These are phyloP conservation scores for Dromius quadrimaculatus DNA, from an alignment of 2,888 invertebrate species.

Conservation along the genomic window DNA sequence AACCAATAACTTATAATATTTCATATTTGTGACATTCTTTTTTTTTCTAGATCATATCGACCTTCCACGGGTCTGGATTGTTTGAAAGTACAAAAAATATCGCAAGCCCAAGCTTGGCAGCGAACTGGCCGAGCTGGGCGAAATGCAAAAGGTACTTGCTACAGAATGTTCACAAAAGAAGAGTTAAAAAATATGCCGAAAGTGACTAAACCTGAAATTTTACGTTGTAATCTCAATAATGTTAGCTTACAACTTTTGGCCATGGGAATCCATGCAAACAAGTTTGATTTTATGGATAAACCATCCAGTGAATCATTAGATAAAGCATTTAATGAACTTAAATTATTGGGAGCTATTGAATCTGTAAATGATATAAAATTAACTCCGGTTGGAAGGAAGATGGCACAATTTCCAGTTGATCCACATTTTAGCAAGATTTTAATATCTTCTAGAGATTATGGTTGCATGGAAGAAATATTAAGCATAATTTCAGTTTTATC, in stretches of 20 bases:
- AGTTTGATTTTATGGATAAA: conserved; percentile 92
- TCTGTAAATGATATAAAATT: conserved; percentile 72
- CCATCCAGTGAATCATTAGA: conserved; percentile 81
- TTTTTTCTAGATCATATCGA: conserved; percentile 76
- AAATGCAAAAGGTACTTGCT: conserved; percentile 86
- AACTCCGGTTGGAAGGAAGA: conserved; percentile 83
- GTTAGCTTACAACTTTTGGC: conserved; percentile 87
- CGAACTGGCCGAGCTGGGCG: conserved; percentile 93
- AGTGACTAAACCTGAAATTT: conserved; percentile 89
- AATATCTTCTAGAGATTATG: conserved; percentile 80
- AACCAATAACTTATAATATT: too few species aligned
- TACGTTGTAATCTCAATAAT: conserved; percentile 75
- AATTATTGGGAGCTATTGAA: conserved; percentile 80
- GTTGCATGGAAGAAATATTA: conserved; percentile 84
- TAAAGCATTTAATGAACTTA: conserved; percentile 75
- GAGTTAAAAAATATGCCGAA: conserved; percentile 80
- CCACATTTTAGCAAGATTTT: conserved; percentile 88
- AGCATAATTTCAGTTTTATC: conserved; percentile 90
- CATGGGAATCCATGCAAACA: conserved; percentile 82
- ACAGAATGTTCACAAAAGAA: conserved; percentile 84
- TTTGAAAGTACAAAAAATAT: conserved; percentile 83
- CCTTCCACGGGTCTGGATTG: conserved; percentile 86
- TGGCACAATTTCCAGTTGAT: conserved; percentile 93
- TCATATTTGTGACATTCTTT: too few species aligned
- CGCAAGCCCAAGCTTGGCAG: conserved; percentile 95